Percentiles rank a stretch among this genome's conserved stretches.
Evolutionary conservation across 2,888 invertebrate species (phyloP).

Genomic region (Rhagonycha fulva): DNA sequence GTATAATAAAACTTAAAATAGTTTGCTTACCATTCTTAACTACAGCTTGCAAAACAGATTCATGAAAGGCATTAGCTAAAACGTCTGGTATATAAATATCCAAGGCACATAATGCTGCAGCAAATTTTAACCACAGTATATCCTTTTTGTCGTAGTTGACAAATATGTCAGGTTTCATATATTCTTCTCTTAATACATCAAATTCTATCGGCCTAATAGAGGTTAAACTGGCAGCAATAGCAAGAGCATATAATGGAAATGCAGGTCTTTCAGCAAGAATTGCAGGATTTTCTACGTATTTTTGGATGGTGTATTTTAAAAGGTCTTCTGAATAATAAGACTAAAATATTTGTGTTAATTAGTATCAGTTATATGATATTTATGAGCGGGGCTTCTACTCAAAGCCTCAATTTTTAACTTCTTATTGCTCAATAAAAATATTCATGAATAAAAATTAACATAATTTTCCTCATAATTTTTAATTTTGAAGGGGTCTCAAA

Average conservation of each 20-base stretch:
- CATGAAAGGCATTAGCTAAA: constrained; percentile 59
- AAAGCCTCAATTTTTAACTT: background rate
- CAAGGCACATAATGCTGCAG: constrained; percentile 62
- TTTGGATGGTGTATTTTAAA: constrained; percentile 62
- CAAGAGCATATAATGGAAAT: constrained; percentile 56
- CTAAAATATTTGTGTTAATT: background rate
- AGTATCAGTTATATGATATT: background rate
- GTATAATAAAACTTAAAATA: background rate
- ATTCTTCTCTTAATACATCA: constrained; percentile 52
- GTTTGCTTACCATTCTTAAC: constrained; percentile 47
- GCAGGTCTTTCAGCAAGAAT: constrained; percentile 54
- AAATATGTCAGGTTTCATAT: constrained; percentile 39
- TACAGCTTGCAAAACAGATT: constrained; percentile 54
- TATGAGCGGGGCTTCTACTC: too few species aligned
- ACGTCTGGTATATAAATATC: constrained; percentile 62
- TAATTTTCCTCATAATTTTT: too few species aligned
- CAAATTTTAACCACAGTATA: constrained; percentile 60
- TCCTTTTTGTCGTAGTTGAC: constrained; percentile 39
- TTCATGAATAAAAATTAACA: too few species aligned
- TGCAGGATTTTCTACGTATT: constrained; percentile 54
- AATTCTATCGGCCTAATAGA: constrained; percentile 66
- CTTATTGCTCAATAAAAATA: too few species aligned
- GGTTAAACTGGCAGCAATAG: constrained; percentile 60
- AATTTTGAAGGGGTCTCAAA: too few species aligned
- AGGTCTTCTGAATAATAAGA: constrained; percentile 58